Base-by-base conservation (phyloP, 2,888 invertebrate species). In the Crematogaster levior region DNA sequence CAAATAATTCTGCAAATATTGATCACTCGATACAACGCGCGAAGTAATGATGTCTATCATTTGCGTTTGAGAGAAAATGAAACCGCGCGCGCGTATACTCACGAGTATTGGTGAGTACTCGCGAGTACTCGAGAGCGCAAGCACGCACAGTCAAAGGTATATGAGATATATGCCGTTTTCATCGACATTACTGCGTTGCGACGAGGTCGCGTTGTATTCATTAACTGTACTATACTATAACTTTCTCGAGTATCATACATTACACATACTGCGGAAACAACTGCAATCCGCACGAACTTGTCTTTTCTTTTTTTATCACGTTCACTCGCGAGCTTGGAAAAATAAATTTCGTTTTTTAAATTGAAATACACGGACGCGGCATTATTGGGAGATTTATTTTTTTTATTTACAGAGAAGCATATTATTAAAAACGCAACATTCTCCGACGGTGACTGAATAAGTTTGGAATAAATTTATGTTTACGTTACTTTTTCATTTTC, bases 211-310 rank as follows among this genome's bases (percentile, higher is more conserved):
- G 46, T 21, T 40, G 24, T 37, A 63, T 82, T 65, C 81, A 77
- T 81, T 82, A 75, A 75, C n/a, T n/a, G n/a, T n/a, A 56, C 66
- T n/a, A 53, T 74, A 48, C 65, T 46, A 81, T 84, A 72, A 86
- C 80, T 85, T 73, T 61, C 30, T 63, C 48, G 48, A 30, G 68
- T 65, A 74, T 65, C 73, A 68, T 74, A 60, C 70, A 68, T 86
- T 85, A 82, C 75, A 56, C 56, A 85, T 81, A 81, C 82, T 61
- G 43, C 61, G 72, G 75, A 85, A 84, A 85, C 88, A 84, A 58
- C 74, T 60, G 74, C 68, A 21, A 66, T 65, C 58, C 51, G 66
- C 81, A 73, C 75, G 37, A 40, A 51, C 40, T 53, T 40, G 18
- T 37, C 46, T 53, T 27, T 34, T 12, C 61, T 30, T 56, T 48